Evolutionary conservation across 2,888 invertebrate species (phyloP), one percentile per base, ranked within the genome.

Genomic region (Tetheella fluctuosa): DNA sequence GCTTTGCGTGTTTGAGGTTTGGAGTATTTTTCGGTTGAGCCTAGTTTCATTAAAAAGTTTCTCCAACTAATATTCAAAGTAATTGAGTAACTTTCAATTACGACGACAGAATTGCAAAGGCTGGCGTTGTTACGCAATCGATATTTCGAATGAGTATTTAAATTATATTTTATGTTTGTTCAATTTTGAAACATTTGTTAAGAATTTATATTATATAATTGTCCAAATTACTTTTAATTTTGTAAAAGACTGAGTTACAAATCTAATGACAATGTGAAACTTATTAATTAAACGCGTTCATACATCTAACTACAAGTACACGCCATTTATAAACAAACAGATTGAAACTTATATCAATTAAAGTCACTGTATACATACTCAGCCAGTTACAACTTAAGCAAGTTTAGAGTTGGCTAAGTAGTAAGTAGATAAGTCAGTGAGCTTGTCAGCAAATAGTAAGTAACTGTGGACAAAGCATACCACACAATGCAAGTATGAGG

Each of bases 1-100:
- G 89, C 88, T 89, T 89, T 87, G 89, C 88, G 86, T 89, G 89
- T 91, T 90, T 86, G 89, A 88, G 90, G 88, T 86, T 89, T 86
- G 81, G 83, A 84, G 86, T 83, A 90, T 91, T 89, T 91, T 90
- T 89, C 83, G 88, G 86, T 84, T 79, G 80, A 83, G 80, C 80
- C 84, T 73, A 80, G 86, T 86, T 89, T 90, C 89, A 90, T 91
- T 91, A 89, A 88, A 90, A 89, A 89, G 79, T 90, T 89, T 73
- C 64, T 64, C 60, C 71, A 83, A 82, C 81, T 87, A 84, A 88
- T 87, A 86, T 85, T 85, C 82, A 81, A 83, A 86, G 83, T 85
- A 84, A 89, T 88, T 82, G 81, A 77, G 77, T 78, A 84, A 86
- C 77, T 86, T 85, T 84, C 82, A 76, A 85, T 85, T 79, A 81